Evolutionary conservation across 2,888 invertebrate species (phyloP), one percentile per base, ranked within the genome.

Genomic region (Theristus sp.): DNA sequence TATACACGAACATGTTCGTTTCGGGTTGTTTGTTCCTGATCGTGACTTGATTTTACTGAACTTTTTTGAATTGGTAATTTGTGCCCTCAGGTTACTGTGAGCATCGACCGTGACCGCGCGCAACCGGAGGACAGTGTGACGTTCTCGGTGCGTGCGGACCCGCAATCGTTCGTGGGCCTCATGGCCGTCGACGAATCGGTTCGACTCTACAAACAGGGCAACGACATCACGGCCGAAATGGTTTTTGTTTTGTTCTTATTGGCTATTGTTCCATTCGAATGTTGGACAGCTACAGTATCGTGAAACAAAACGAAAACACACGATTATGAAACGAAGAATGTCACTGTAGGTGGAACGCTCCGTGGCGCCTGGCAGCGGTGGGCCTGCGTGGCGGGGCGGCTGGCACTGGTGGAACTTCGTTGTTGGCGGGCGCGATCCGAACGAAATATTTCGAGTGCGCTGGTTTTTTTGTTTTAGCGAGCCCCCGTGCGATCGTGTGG

Each of bases 141-240:
- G 65, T 77, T 94, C 17, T 80, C 82, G 2, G 83, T 93, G 20
- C 79, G 81, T 27, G 84, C 91, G 0, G 86, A 85, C 72, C 84
- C 88, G 0, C 85, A 89, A 67, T 89, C 93, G 0, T 84, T 84
- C 68, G 84, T 91, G n/a, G 89, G 88, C 2, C 76, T 94, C 13
- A 78, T 93, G 65, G 93, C 88, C 0, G 84, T 89, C 13, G 93
- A 94, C 75, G 84, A 89, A 74, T 84, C 85, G 71, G 85, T 86
- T 2, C 74, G 84, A 2, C 73, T 84, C 17, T 76, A 89, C 20
- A 83, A 84, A 70, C 79, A 81, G 24, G 87, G 87, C 69, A 84
- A 85, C 70, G 83, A 84, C 70, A 79, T 84, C 66, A 78, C 81
- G 54, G 71, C 78, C 68, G 77, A 71, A 27, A 70, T 76, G 69